Evolutionary conservation across 2,113 vertebrate genomes (phyloP).

Genomic region (Piaya cayana): DNA sequence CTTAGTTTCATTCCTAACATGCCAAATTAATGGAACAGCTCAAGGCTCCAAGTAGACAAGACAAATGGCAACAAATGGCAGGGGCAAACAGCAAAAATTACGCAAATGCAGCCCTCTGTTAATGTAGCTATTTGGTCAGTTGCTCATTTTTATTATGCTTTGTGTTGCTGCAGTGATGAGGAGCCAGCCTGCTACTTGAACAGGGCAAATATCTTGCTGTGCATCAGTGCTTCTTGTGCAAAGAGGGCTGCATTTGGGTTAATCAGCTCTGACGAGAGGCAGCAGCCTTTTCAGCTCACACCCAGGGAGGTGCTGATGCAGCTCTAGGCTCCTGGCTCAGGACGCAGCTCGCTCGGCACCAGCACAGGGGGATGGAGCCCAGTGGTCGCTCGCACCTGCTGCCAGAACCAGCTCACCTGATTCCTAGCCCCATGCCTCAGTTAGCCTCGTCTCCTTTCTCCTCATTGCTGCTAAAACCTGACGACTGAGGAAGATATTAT

Average conservation of each 20-base stretch:
- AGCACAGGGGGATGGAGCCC: background rate
- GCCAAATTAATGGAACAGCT: background rate
- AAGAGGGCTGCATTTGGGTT: background rate
- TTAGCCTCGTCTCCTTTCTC: background rate
- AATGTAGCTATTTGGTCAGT: background rate
- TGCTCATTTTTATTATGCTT: background rate
- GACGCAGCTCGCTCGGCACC: background rate
- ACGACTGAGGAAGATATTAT: background rate
- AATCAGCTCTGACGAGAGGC: background rate
- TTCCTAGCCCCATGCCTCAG: background rate
- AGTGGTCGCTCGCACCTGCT: accelerated
- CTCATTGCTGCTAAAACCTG: background rate
- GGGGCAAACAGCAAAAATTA: background rate
- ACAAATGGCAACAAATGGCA: background rate
- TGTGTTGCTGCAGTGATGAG: background rate
- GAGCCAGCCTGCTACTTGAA: background rate
- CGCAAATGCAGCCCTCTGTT: background rate
- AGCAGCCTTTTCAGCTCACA: background rate
- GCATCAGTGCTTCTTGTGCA: background rate
- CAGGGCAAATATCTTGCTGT: background rate
- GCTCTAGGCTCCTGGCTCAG: background rate
- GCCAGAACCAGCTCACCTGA: background rate
- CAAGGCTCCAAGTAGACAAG: background rate
- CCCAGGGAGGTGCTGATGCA: conserved; percentile 28
- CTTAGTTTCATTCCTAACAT: background rate